A percentile compares a stretch with the other conserved stretches of the same genome.
Evolutionary conservation across 2,113 vertebrate species (phyloP).

Genomic region (Mungos mungo): DNA sequence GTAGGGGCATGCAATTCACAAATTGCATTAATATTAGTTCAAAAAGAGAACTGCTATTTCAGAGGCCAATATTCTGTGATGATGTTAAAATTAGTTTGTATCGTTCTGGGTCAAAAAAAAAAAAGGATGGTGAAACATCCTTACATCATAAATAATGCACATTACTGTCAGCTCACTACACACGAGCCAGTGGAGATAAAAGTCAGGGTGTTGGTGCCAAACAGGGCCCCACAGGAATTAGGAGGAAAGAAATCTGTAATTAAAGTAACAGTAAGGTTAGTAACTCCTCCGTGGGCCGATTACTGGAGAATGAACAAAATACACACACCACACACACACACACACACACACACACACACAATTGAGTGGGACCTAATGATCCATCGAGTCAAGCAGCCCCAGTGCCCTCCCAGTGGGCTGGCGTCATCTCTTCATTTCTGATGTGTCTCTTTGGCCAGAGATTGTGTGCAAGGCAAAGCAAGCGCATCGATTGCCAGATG

Average conservation of each 20-base stretch:
- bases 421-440: fast-evolving
- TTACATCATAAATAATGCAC: conserved; percentile 14
- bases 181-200: not conserved
- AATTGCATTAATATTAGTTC: not conserved
- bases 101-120: not conserved
- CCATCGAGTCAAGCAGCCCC: not conserved
- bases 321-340: not conserved
- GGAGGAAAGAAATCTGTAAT: conserved; percentile 38
- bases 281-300: conserved; percentile 24
- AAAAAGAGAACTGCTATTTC: not conserved
- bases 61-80: not conserved
- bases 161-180: not conserved
- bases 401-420: fast-evolving
- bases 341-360: not conserved
- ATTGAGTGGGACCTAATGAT: not conserved
- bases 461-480: fast-evolving
- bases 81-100: conserved; percentile 32
- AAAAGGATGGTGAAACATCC: not conserved
- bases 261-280: conserved; percentile 37
- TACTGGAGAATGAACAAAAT: conserved; percentile 38
- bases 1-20: not conserved
- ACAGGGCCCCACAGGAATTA: not conserved
- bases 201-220: not conserved
- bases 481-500: fast-evolving
- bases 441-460: fast-evolving